Conservation (phyloP, 64 coral and sea anemone genomes). For the Dendrophyllia cribrosa region DNA sequence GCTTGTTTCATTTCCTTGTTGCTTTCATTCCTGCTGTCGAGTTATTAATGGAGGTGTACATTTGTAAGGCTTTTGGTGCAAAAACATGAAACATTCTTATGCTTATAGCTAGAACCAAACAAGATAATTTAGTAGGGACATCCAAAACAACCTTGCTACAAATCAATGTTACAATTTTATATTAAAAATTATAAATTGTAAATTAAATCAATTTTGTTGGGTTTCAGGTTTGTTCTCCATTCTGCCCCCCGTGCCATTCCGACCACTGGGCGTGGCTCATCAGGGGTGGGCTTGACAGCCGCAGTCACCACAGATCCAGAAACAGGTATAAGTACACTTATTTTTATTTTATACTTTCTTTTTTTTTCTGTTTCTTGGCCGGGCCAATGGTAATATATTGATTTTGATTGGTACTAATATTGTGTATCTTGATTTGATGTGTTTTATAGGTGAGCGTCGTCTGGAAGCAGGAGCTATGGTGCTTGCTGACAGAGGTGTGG, state of each 20-base stretch:
- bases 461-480: constrained; percentile 97
- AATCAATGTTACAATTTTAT: background rate
- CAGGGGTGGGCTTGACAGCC: constrained; percentile 95
- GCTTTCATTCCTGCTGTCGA: too few relatives aligned
- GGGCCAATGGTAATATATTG: too few relatives aligned
- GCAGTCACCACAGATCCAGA: constrained; percentile 99
- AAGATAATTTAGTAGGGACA: too few relatives aligned
- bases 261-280: constrained; percentile 98
- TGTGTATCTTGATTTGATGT: background rate
- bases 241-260: constrained; percentile 95
- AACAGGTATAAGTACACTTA: constrained; percentile 46
- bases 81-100: too few relatives aligned
- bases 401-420: background rate
- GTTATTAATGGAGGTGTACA: too few relatives aligned
- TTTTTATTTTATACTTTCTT: background rate
- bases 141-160: background rate
- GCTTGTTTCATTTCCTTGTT: too few relatives aligned
- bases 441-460: constrained; percentile 80
- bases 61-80: too few relatives aligned
- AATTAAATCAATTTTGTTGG: too few relatives aligned
- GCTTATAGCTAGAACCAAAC: too few relatives aligned
- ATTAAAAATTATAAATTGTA: background rate
- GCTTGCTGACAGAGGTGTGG: constrained; percentile 89
- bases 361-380: background rate
- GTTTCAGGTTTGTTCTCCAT: constrained; percentile 89